Percentiles rank a stretch among this genome's conserved stretches.
These are phyloP conservation scores for Megaceryle torquata DNA, from an alignment of 2,113 vertebrate genomes.

Conservation along the genomic window DNA sequence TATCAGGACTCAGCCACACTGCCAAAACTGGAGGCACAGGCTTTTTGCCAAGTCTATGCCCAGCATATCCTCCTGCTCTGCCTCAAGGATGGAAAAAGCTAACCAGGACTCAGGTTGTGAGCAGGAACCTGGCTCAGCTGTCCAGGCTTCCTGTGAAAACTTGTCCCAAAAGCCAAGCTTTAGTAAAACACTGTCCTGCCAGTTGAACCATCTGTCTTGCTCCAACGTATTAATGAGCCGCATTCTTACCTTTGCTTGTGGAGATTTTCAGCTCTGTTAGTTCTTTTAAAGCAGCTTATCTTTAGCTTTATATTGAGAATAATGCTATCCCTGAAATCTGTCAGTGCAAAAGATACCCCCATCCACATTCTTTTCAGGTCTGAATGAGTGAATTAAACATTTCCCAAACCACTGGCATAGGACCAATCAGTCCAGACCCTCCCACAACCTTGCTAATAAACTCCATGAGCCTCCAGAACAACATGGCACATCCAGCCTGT, in stretches of 20 bases:
- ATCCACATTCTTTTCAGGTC: not conserved
- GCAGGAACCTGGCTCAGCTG: not conserved
- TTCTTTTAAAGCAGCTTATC: not conserved
- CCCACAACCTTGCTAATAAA: not conserved
- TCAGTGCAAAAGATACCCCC: not conserved
- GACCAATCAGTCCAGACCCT: not conserved
- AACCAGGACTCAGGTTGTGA: not conserved
- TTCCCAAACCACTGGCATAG: not conserved
- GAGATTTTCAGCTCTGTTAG: not conserved
- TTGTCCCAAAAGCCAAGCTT: not conserved
- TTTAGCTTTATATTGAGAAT: not conserved
- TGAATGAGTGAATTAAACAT: not conserved
- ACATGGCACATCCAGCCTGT: not conserved
- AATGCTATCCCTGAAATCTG: not conserved
- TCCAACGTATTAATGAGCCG: not conserved
- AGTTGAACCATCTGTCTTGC: conserved; percentile 1
- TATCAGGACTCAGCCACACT: not conserved
- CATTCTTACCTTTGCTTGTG: not conserved
- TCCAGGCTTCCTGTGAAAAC: not conserved
- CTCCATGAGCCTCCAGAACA: not conserved
- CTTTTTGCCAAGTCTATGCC: not conserved
- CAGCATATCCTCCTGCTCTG: not conserved
- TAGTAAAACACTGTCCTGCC: not conserved
- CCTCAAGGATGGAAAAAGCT: not conserved
- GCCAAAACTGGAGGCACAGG: conserved; percentile 21